Percentiles rank a stretch among this genome's conserved stretches.
These are phyloP conservation scores for Prosapia bicincta DNA, from an alignment of 2,888 invertebrate genomes.

Conservation along the genomic window DNA sequence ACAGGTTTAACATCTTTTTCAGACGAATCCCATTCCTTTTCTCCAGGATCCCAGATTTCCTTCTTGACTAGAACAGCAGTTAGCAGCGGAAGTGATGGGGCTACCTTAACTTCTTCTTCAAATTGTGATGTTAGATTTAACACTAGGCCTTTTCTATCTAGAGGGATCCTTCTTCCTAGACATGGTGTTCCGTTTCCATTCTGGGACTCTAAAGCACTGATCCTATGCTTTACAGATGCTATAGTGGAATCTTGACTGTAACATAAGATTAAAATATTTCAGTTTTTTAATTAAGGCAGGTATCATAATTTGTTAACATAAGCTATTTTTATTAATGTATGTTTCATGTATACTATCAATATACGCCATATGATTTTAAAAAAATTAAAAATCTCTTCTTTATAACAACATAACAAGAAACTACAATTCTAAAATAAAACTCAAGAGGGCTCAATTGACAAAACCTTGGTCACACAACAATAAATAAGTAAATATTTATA, in stretches of 20 bases:
- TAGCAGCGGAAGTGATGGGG: slow-evolving; percentile 27
- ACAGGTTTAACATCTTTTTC: background rate
- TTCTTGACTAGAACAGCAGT: slow-evolving; percentile 47
- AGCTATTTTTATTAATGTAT: too few species aligned
- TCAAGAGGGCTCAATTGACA: too few species aligned
- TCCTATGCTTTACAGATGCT: slow-evolving; percentile 56
- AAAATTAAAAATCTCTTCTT: too few species aligned
- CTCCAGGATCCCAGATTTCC: slow-evolving; percentile 59
- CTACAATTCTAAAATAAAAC: too few species aligned
- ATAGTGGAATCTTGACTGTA: slow-evolving; percentile 48
- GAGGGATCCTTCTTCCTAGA: slow-evolving; percentile 33
- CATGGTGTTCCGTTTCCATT: slow-evolving; percentile 20
- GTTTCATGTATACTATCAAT: too few species aligned
- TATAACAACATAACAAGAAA: too few species aligned
- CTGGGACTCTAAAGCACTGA: slow-evolving; percentile 63
- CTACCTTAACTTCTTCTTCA: slow-evolving; percentile 44
- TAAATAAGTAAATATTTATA: too few species aligned
- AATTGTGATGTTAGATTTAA: slow-evolving; percentile 56
- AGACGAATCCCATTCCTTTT: background rate
- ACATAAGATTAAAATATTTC: slow-evolving; percentile 7
- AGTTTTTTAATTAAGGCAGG: too few species aligned
- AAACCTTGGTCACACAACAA: too few species aligned
- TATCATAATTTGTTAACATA: too few species aligned
- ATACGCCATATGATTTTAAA: too few species aligned
- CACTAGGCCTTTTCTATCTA: slow-evolving; percentile 49